Conservation (phyloP, 2,113 vertebrate species). For the Callionymus lyra region DNA sequence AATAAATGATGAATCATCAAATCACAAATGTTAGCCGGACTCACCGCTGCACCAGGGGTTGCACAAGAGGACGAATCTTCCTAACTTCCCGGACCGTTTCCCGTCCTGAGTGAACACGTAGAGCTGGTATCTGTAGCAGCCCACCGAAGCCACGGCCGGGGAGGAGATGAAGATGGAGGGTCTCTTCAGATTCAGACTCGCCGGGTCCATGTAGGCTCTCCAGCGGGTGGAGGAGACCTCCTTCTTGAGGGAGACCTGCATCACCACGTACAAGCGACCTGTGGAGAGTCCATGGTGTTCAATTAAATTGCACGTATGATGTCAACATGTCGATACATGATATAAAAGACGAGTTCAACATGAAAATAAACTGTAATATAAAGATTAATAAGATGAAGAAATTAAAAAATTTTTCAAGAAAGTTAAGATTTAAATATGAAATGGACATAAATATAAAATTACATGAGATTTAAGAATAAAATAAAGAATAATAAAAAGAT, state of each 20-base stretch:
- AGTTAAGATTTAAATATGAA: no score
- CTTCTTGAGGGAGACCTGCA: conserved; percentile 37
- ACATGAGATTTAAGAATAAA: no score
- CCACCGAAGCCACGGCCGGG: conserved; percentile 50
- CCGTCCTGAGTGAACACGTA: neutral
- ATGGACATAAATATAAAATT: no score
- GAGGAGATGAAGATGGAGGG: conserved; percentile 41
- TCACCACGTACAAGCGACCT: conserved; percentile 35
- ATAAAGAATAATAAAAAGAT: no score
- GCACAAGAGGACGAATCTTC: conserved; percentile 55
- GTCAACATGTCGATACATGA: no score
- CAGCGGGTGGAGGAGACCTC: conserved; percentile 17
- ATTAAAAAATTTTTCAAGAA: no score
- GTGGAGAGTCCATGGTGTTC: no score
- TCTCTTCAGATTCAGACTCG: neutral
- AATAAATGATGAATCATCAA: neutral
- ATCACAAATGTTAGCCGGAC: neutral
- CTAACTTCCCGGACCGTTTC: neutral
- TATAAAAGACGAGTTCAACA: no score
- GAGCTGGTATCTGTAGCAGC: conserved; percentile 48
- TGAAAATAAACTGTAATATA: no score
- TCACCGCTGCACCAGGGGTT: conserved; percentile 67
- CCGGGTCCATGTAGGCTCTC: conserved; percentile 36
- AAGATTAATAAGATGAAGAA: no score
- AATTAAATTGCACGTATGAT: no score